Base-by-base conservation (phyloP, 1,140 invertebrate genomes). In the Heliothis subflexa region DNA sequence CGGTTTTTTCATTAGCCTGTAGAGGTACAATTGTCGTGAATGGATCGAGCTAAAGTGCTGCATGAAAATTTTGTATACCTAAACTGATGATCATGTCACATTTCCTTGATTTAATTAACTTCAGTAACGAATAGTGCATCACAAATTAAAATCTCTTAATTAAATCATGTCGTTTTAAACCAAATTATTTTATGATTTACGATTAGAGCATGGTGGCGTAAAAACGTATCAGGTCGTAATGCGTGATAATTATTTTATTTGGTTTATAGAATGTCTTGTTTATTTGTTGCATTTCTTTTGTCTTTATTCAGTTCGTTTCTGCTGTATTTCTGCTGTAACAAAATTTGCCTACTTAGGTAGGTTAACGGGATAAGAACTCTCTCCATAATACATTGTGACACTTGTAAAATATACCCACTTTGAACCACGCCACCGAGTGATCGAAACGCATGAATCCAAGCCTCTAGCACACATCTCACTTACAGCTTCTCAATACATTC, bases 351-450 rank as follows among this genome's bases (percentile, higher is more conserved):
- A 80, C 81, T 86, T 81, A 75, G 78, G 78, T 86, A 87, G 83
- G 85, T 88, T 86, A 85, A 80, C 82, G 88, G 91, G 83, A 86
- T 87, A 83, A 86, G 78, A 83, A 88, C 78, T 89, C 73, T 75
- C 86, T 81, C 88, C 88, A 91, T 90, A 61, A 85, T 75, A 90
- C 88, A 86, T 89, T 83, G 55, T 84, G 77, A 91, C 91, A 93
- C 90, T 89, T 92, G 91, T 92, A 90, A 86, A 92, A 91, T 93
- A 90, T 81, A 89, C 83, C 86, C 82, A 87, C 83, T 90, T 89
- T 88, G 90, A 89, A 93, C 93, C 93, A 94, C 93, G 93, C 93
- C 93, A 94, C 93, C 93, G 93, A 94, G 93, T 94, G 93, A 94
- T 91, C 84, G 91, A 93, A 89, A 86, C 91, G 93, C 93, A 94